Evolutionary conservation across 1,140 invertebrate species (phyloP).

Genomic region (Drosophila insularis): DNA sequence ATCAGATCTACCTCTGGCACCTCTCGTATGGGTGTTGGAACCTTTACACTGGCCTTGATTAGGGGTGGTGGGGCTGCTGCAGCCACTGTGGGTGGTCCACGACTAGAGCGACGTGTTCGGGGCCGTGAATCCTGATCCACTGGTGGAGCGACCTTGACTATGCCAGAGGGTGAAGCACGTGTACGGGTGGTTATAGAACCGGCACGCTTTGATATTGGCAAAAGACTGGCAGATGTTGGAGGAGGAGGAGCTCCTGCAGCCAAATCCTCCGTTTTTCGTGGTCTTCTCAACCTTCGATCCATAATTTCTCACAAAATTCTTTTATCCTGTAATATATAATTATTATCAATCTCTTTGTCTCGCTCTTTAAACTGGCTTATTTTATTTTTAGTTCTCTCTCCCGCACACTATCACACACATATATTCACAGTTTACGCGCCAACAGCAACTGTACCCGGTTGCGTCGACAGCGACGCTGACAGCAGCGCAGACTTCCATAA

Average conservation of each 20-base stretch:
- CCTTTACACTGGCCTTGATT: constrained; percentile 42
- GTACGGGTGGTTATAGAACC: constrained; percentile 36
- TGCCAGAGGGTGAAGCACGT: constrained; percentile 67
- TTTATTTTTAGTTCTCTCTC: constrained; percentile 67
- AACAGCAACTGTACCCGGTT: constrained; percentile 54
- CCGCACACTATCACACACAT: constrained; percentile 24
- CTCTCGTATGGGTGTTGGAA: constrained; percentile 66
- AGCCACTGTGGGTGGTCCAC: constrained; percentile 47
- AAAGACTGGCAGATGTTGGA: constrained; percentile 29
- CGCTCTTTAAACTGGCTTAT: constrained; percentile 42
- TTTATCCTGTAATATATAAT: constrained; percentile 30
- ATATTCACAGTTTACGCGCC: constrained; percentile 57
- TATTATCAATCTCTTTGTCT: constrained; percentile 21
- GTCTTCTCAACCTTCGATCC: constrained; percentile 68
- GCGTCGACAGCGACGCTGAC: constrained; percentile 44
- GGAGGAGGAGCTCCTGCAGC: constrained; percentile 18
- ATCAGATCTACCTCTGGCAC: constrained; percentile 42
- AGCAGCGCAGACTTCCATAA: constrained; percentile 25
- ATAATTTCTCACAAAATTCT: constrained; percentile 23
- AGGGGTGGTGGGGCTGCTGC: constrained; percentile 30
- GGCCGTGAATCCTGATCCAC: constrained; percentile 18
- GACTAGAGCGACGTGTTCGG: constrained; percentile 66
- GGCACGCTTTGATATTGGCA: constrained; percentile 38
- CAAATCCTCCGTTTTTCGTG: constrained; percentile 55
- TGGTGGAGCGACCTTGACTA: constrained; percentile 26